phyloP scores from a whole-genome alignment of 1,140 invertebrate genomes.

The Callitettix versicolor region DNA sequence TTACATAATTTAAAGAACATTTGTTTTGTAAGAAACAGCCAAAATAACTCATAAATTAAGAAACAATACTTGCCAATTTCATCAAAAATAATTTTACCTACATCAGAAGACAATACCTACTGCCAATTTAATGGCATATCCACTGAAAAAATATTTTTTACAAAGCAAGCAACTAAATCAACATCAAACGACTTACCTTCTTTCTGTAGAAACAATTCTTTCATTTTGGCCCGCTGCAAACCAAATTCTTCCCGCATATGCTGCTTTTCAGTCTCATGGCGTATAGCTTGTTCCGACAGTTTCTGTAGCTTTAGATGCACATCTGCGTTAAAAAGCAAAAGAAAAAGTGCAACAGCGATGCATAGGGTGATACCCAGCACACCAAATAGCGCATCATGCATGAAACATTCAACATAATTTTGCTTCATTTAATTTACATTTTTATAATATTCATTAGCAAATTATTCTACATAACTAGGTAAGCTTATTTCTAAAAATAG shows the following conservation, averaged over 20 bases:
- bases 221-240: constrained; percentile 78
- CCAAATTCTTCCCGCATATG: constrained; percentile 77
- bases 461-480: too few species aligned
- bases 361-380: constrained; percentile 3
- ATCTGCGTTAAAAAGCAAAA: constrained; percentile 19
- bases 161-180: constrained; percentile 8
- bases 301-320: constrained; percentile 25
- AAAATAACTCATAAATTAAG: too few species aligned
- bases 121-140: too few species aligned
- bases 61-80: too few species aligned
- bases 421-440: too few species aligned
- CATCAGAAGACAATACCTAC: not conserved
- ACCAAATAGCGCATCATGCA: not conserved
- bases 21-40: too few species aligned
- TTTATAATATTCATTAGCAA: too few species aligned
- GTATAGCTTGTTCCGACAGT: constrained; percentile 32
- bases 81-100: not conserved
- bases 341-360: constrained; percentile 4
- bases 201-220: constrained; percentile 83
- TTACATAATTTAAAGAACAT: too few species aligned
- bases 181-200: constrained; percentile 50
- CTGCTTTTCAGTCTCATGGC: constrained; percentile 46
- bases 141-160: not conserved
- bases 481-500: too few species aligned
- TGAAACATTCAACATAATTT: too few species aligned